These are phyloP conservation scores for Chrysodeixis includens DNA, from an alignment of 2,888 invertebrate species.

Conservation along the genomic window DNA sequence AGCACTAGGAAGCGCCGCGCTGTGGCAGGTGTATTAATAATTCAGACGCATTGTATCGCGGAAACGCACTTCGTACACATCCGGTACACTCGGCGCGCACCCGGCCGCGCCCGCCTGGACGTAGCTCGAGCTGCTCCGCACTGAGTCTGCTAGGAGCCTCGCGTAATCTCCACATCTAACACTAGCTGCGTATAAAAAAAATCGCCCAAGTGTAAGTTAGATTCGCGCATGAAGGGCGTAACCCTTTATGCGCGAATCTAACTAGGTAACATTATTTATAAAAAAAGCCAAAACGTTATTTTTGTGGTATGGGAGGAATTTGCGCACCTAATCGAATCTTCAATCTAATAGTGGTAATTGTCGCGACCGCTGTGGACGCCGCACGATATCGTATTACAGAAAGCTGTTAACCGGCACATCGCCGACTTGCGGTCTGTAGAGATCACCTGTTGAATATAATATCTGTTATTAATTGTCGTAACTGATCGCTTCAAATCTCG, in stretches of 20 bases:
- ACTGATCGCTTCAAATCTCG: not conserved
- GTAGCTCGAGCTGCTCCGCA: not conserved
- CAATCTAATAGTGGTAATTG: not conserved
- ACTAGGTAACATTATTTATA: too few relatives aligned
- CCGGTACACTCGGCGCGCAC: conserved; percentile 50
- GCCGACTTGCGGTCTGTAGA: conserved; percentile 14
- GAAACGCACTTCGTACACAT: conserved; percentile 69
- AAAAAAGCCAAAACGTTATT: too few relatives aligned
- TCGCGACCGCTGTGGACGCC: conserved; percentile 9
- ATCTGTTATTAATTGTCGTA: conserved; percentile 15
- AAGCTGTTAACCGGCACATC: conserved; percentile 20
- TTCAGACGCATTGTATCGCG: conserved; percentile 65
- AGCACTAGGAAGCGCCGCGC: conserved; percentile 9
- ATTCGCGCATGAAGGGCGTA: too few relatives aligned
- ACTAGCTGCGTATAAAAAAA: too few relatives aligned
- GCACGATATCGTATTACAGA: conserved; percentile 34
- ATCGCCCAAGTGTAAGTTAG: too few relatives aligned
- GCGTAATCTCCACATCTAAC: too few relatives aligned
- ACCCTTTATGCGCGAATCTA: too few relatives aligned
- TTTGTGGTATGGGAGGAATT: too few relatives aligned
- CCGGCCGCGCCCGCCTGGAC: not conserved
- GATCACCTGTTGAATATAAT: conserved; percentile 19
- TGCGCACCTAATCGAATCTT: conserved; percentile 4
- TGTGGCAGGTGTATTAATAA: conserved; percentile 59
- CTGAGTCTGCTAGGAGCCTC: too few relatives aligned